Evolutionary conservation across 2,888 invertebrate genomes (phyloP).

Genomic region (Epistrophe eligans): DNA sequence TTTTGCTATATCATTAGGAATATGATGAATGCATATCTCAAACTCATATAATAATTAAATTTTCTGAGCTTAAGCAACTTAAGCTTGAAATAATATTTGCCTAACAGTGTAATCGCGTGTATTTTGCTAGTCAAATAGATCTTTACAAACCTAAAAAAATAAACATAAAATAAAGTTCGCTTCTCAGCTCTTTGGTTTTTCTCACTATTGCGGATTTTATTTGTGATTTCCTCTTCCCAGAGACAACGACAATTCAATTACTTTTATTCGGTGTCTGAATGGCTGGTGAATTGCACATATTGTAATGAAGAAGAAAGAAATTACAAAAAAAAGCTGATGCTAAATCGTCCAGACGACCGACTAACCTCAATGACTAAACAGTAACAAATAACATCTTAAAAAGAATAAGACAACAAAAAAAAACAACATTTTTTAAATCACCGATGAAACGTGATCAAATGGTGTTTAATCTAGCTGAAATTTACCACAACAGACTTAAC

Average conservation of each 20-base stretch:
- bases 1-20: conserved; percentile 28
- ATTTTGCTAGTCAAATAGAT: conserved; percentile 54
- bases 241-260: conserved; percentile 69
- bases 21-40: conserved; percentile 39
- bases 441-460: conserved; percentile 37
- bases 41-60: conserved; percentile 36
- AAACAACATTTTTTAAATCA: not conserved
- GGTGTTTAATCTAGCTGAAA: conserved; percentile 16
- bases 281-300: conserved; percentile 45
- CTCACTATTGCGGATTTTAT: conserved; percentile 52
- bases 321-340: conserved; percentile 22
- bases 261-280: conserved; percentile 51
- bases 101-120: conserved; percentile 59
- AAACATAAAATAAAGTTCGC: conserved; percentile 39
- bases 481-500: conserved; percentile 12
- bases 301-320: conserved; percentile 25
- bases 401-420: not conserved
- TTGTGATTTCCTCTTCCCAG: conserved; percentile 17
- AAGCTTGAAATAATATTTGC: conserved; percentile 34
- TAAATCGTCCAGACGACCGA: conserved; percentile 59
- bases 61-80: conserved; percentile 24
- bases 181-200: conserved; percentile 60
- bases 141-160: conserved; percentile 6
- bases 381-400: not conserved
- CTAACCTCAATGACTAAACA: conserved; percentile 62